Conservation (phyloP, 2,888 invertebrate species). For the Thymelicus acteon region DNA sequence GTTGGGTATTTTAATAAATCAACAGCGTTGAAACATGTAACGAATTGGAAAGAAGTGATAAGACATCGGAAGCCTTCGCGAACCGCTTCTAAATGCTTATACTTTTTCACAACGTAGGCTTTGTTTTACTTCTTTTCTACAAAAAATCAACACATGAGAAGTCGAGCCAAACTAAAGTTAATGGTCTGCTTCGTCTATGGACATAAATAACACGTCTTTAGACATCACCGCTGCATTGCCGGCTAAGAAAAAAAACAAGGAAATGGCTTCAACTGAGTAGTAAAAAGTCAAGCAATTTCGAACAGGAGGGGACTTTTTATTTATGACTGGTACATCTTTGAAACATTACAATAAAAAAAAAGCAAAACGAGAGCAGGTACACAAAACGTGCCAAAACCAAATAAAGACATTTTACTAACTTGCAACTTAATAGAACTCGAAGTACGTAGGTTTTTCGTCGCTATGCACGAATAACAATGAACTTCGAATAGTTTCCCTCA, state of each 20-base stretch:
- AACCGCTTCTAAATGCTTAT: slow-evolving; percentile 50
- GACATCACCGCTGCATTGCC: no score
- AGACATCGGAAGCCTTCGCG: slow-evolving; percentile 55
- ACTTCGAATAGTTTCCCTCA: slow-evolving; percentile 27
- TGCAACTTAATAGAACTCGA: slow-evolving; percentile 26
- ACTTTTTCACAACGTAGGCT: no score
- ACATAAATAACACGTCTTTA: no score
- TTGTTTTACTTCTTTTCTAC: no score
- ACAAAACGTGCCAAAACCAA: slow-evolving; percentile 14
- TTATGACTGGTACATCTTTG: no score
- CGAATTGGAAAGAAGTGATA: slow-evolving; percentile 70
- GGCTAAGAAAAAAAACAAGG: no score
- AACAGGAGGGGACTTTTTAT: no score
- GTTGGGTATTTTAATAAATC: slow-evolving; percentile 61
- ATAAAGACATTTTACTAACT: slow-evolving; percentile 26
- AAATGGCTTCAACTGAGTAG: no score
- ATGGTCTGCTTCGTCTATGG: no score
- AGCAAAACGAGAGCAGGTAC: not conserved
- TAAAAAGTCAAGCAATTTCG: no score
- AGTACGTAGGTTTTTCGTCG: slow-evolving; percentile 22
- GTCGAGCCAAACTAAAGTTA: no score
- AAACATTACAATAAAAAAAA: not conserved
- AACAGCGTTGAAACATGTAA: slow-evolving; percentile 57
- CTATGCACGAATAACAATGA: slow-evolving; percentile 27
- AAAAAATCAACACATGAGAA: no score